Base-by-base conservation (phyloP, 2,113 vertebrate genomes). In the Chrysochloris asiatica region DNA sequence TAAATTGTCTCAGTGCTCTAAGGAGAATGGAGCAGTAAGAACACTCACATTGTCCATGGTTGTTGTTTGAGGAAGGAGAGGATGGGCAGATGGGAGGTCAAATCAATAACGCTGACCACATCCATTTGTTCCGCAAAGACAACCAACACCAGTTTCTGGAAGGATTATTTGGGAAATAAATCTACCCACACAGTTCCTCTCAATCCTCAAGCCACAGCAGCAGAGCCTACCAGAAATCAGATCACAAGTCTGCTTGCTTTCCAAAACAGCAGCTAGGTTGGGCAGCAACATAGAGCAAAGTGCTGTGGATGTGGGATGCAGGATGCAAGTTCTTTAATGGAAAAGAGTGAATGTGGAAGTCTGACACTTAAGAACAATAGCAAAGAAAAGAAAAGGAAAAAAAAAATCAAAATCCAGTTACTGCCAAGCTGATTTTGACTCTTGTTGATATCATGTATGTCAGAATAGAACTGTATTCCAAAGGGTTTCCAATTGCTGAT, bases 91-190 rank as follows among this genome's bases (percentile, higher is more conserved):
- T n/a, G 88, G 94, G 88, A 90, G 95, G 88, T 96, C 96, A 97
- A 90, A 92, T 97, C 96, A 95, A 76, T 97, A 97, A 95, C 94
- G 94, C 96, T 96, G 95, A 88, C 75, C 69, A 95, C 88, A 90
- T 94, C 95, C 96, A 91, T 97, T 97, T 96, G 96, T 96, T 95
- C 97, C 95, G 96, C 89, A 95, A 95, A 97, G 96, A 89, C 93
- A 96, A 96, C 95, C 97, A 96, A 94, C 94, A 90, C 85, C 90
- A 89, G 92, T 96, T 97, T 95, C 95, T 88, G 75, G 86, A 89
- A 96, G 28, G 65, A 96, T 97, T 96, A 97, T 97, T 95, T 93
- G 93, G 95, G 93, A 96, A 96, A 97, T 97, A 97, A 97, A 98
- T 97, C 97, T 96, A 91, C 83, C 92, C 73, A 92, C 96, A 96